Evolutionary conservation across 2,113 vertebrate genomes (phyloP).

Genomic region (Chionomys nivalis): DNA sequence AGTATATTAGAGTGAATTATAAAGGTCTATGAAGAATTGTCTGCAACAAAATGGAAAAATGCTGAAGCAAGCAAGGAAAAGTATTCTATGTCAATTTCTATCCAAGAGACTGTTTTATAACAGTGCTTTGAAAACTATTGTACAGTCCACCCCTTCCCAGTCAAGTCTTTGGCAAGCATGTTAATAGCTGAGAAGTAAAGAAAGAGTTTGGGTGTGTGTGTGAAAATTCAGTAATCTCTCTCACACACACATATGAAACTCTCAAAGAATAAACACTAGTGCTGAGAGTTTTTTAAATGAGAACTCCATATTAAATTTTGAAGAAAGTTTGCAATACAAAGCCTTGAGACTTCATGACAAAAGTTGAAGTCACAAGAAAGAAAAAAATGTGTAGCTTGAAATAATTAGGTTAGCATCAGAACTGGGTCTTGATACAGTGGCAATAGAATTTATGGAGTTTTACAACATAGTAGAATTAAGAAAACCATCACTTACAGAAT

Average conservation of each 20-base stretch:
- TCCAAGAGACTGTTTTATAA: not conserved
- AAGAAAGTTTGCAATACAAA: not conserved
- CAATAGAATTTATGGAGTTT: not conserved
- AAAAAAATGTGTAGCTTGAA: too few species aligned
- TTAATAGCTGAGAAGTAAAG: constrained; percentile 2
- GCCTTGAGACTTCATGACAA: not conserved
- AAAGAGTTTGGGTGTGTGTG: not conserved
- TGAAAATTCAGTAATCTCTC: not conserved
- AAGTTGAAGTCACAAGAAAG: not conserved
- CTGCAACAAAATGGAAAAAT: not conserved
- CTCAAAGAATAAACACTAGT: not conserved
- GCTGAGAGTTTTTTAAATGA: not conserved
- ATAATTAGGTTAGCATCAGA: not conserved
- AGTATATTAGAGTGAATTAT: not conserved
- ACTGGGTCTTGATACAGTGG: not conserved
- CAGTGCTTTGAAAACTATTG: not conserved
- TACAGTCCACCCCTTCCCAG: not conserved
- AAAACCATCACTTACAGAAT: too few species aligned
- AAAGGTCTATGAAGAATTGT: not conserved
- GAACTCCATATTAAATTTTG: too few species aligned
- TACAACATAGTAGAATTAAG: too few species aligned
- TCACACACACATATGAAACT: not conserved
- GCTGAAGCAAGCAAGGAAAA: not conserved
- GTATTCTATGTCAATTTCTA: not conserved
- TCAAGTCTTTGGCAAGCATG: not conserved